Base-by-base conservation (phyloP, 2,797 vertebrate genomes). In the Thalassophryne amazonica region DNA sequence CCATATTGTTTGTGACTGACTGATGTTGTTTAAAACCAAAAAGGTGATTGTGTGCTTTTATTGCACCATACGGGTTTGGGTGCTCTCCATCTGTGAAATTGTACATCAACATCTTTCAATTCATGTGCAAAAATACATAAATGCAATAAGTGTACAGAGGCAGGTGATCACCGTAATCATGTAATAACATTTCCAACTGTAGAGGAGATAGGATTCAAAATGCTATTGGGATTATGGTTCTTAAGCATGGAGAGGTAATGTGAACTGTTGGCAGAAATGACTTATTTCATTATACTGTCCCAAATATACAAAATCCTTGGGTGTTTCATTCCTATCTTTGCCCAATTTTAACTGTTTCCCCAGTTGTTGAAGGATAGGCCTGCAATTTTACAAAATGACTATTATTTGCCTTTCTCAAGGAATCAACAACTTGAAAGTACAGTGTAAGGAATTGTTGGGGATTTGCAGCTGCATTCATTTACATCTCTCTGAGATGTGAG, bases 61-160 rank as follows among this genome's bases (percentile, higher is more conserved):
- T 74, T 60, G 45, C 40, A 41, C 32, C 55, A 74, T 78, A 87
- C 60, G 55, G 61, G 68, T 73, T 73, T 67, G 45, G 30, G 71
- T 75, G 77, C 60, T 68, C 37, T 42, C 13, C 84, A 80, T 69
- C 40, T 22, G 51, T 61, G 76, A 87, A 90, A 91, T 89, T 90
- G 85, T 81, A 72, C 72, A 14, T 80, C 65, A 82, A 75, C 76
- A 83, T 86, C 80, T 60, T 76, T 77, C 77, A 79, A 89, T 89
- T 88, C 81, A 86, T 84, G 80, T 89, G 83, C 84, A 88, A 90
- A n/a, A 89, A 88, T 82, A 71, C 80, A 86, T 82, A 91, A 89
- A 90, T 87, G 86, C 80, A 85, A 87, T 86, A 88, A 88, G 71
- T 80, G 72, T 57, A 70, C 73, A 61, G 74, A 83, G 59, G 52